A percentile compares a stretch with the other conserved stretches of the same genome.
phyloP scores from a whole-genome alignment of 2,888 invertebrate genomes.

The Limnephilus auricula region DNA sequence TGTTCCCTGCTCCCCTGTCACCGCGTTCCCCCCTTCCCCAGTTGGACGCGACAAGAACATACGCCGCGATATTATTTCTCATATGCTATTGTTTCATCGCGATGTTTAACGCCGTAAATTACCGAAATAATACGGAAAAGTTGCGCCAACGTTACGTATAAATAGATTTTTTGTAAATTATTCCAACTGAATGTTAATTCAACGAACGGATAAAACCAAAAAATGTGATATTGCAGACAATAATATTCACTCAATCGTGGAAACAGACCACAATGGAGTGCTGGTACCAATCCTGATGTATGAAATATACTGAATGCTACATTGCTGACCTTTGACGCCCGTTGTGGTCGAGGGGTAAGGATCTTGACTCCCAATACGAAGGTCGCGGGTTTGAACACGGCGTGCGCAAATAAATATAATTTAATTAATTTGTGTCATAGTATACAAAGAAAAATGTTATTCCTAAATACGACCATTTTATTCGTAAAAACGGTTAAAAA shows the following conservation, averaged over 20 bases:
- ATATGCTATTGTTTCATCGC: constrained; percentile 41
- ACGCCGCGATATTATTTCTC: constrained; percentile 38
- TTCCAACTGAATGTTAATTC: constrained; percentile 9
- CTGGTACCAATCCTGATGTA: no score
- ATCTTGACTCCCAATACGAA: no score
- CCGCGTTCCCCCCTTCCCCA: background rate
- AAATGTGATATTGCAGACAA: background rate
- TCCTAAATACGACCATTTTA: no score
- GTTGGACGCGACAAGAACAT: constrained; percentile 15
- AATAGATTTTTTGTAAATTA: constrained; percentile 36
- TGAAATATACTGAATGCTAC: no score
- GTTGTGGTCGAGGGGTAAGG: no score
- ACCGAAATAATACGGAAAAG: constrained; percentile 25
- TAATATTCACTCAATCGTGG: background rate
- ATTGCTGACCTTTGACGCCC: no score
- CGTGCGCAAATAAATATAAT: no score
- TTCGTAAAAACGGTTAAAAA: no score
- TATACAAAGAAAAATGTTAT: no score
- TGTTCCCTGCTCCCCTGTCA: background rate
- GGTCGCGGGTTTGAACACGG: no score
- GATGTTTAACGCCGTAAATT: constrained; percentile 37
- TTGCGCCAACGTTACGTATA: background rate
- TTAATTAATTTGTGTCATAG: no score
- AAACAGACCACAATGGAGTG: no score
- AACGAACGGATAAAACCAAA: background rate